These are phyloP conservation scores for Mimumesa dahlbomi DNA, from an alignment of 2,888 invertebrate species.

Conservation along the genomic window DNA sequence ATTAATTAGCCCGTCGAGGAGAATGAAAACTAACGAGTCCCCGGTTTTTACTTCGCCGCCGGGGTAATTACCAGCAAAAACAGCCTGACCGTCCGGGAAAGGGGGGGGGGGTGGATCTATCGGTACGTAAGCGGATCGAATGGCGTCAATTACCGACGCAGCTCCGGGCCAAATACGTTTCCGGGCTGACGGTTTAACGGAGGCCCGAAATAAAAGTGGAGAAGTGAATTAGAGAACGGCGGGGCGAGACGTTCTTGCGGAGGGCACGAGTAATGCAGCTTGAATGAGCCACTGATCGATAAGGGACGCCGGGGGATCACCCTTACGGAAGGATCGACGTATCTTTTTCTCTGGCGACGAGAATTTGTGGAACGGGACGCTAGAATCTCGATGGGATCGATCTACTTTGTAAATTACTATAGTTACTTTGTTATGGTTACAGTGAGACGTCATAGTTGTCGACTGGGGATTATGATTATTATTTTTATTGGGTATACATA, in stretches of 20 bases:
- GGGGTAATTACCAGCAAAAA: slow-evolving; percentile 48
- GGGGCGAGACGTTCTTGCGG: background rate
- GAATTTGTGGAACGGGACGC: background rate
- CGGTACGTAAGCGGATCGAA: slow-evolving; percentile 58
- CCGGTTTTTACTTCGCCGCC: slow-evolving; percentile 32
- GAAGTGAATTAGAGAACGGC: slow-evolving; percentile 38
- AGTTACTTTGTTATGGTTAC: no score
- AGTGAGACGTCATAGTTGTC: no score
- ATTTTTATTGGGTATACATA: no score
- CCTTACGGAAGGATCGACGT: slow-evolving; percentile 6
- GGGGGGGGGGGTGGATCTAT: slow-evolving; percentile 35
- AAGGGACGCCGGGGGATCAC: slow-evolving; percentile 51
- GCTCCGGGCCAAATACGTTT: slow-evolving; percentile 43
- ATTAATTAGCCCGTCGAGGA: slow-evolving; percentile 57
- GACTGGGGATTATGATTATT: no score
- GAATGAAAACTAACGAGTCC: slow-evolving; percentile 49
- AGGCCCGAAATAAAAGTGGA: slow-evolving; percentile 28
- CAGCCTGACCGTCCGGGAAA: slow-evolving; percentile 18
- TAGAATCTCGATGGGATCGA: background rate
- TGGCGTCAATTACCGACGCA: slow-evolving; percentile 58
- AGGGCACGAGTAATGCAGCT: slow-evolving; percentile 36
- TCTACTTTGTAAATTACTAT: background rate
- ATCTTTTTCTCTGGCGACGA: slow-evolving; percentile 2
- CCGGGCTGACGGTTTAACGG: slow-evolving; percentile 43
- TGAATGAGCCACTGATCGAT: slow-evolving; percentile 66